Conservation (phyloP, 2,888 invertebrate genomes). For the Willowsia nigromaculata region DNA sequence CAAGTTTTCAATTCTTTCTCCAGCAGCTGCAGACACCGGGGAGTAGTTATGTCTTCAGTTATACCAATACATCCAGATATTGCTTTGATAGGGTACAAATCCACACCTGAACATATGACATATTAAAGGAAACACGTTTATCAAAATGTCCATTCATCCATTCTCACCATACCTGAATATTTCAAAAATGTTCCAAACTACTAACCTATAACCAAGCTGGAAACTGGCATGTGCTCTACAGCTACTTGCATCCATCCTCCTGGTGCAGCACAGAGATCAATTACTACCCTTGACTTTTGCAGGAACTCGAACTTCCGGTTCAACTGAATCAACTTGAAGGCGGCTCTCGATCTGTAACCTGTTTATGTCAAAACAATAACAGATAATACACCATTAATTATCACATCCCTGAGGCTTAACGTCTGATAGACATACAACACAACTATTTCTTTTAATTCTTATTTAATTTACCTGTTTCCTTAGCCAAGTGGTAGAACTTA, state of each 20-base stretch:
- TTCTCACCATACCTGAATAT: not conserved
- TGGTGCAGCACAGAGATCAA: conserved; percentile 99
- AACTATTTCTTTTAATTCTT: not conserved
- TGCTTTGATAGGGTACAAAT: conserved; percentile 95
- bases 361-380: conserved; percentile 62
- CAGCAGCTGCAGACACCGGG: conserved; percentile 91
- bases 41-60: conserved; percentile 97
- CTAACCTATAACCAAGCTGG: conserved; percentile 92
- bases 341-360: conserved; percentile 98
- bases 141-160: not conserved
- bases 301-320: conserved; percentile 98
- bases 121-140: not conserved
- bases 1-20: conserved; percentile 93
- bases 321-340: conserved; percentile 99
- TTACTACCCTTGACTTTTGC: conserved; percentile 95
- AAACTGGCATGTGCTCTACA: conserved; percentile 97
- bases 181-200: not conserved
- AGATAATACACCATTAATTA: not conserved
- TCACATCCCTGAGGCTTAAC: too few relatives aligned
- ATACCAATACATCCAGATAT: conserved; percentile 94
- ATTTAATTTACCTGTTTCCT: conserved; percentile 92
- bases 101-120: conserved; percentile 85
- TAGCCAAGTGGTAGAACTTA: conserved; percentile 98
- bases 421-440: too few relatives aligned
- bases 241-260: conserved; percentile 99